Base-by-base conservation (phyloP, 1,140 invertebrate genomes). In the Zaprionus ghesquierei region DNA sequence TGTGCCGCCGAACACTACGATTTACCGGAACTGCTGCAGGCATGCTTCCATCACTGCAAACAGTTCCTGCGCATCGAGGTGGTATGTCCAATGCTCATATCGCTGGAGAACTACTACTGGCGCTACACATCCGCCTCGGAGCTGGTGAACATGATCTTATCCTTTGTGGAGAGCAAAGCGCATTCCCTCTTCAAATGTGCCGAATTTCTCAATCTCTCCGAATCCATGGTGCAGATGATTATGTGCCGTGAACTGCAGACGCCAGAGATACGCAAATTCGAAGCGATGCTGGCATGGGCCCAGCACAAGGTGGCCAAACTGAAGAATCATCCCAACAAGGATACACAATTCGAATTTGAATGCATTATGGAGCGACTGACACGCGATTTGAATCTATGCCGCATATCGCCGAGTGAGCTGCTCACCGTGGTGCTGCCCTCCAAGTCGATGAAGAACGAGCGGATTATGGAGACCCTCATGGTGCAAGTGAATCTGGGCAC, bases 1-100 rank as follows among this genome's bases (percentile, higher is more conserved):
- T 98, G 97, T 90, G 97, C 97, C 1, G 97, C 97, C 0, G 97
- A 98, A 81, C 97, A 98, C 89, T 98, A 98, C 89, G 97, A 98
- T 92, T 93, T 98, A 33, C 97, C 98, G 0, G 98, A 98, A 91
- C 93, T 98, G 20, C 93, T 98, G 25, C 97, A 98, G 91, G 97
- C 97, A 0, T 98, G 97, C 92, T 98, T 98, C 92, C 97, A 98
- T 92, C 97, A 98, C 85, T 97, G 97, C 59, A 98, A 98, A 92
- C 97, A 98, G 86, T 98, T 98, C 91, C 93, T 98, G 2, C 94
- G 97, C 58, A 97, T 98, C 86, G 97, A 98, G 93, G 96, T 98
- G 77, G 97, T 97, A 9, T 98, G 97, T 92, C 95, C 95, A 53
- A 98, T 98, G 97, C 93, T 98, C 23, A 97, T 96, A 92, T 96